Evolutionary conservation across 2,888 invertebrate species (phyloP), one percentile per base, ranked within the genome.

Genomic region (Autographa pulchrina): DNA sequence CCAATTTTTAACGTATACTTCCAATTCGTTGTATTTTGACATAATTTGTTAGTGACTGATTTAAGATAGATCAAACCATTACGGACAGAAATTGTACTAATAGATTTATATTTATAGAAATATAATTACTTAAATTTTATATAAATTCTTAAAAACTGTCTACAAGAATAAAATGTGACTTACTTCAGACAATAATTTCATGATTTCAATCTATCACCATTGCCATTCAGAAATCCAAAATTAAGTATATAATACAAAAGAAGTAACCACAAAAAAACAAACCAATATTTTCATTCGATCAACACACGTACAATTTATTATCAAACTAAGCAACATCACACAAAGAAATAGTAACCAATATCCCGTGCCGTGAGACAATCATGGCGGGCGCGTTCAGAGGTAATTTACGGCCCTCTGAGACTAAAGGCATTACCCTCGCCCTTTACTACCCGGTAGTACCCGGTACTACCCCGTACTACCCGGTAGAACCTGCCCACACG

Each of bases 361-460:
- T 82, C 69, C 65, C 62, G 65, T 81, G 73, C 73, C 71, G 68
- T 78, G 82, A 86, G 85, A 83, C 87, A 88, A 85, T 86, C 85
- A 86, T 86, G 89, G 86, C 86, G 88, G 81, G 72, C 78, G 65
- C 76, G 82, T 79, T 84, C 79, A 58, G 82, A 85, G 86, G 87
- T 90, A 89, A 90, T 90, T 90, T 90, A 90, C 87, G 85, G 81
- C 77, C 72, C 74, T 77, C 77, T 62, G 81, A 83, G 82, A 79
- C 76, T 84, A 84, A 73, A 83, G 77, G 81, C 81, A 80, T 80
- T 82, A 80, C 81, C 80, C 72, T 73, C 75, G 77, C 68, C 77
- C 84, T 84, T 85, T 84, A 84, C 85, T 82, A 81, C 81, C 64
- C 65, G 73, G 72, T 38, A 38, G 38, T 38, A 38, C 38, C 72